phyloP scores from a whole-genome alignment of 2,113 vertebrate genomes.

The Megaleporinus macrocephalus region DNA sequence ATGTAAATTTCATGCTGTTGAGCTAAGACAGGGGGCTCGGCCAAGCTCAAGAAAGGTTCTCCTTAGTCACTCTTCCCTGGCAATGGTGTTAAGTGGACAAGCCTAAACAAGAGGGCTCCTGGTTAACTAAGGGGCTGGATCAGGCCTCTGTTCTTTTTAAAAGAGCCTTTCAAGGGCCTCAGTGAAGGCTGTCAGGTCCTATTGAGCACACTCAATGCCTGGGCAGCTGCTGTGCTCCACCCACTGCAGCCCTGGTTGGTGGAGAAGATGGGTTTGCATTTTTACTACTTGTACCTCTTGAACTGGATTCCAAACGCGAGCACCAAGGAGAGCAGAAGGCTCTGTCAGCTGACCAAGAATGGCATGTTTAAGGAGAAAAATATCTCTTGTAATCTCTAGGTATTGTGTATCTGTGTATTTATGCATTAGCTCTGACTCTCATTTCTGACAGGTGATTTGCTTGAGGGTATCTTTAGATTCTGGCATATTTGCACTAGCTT shows the following conservation, averaged over 20 bases:
- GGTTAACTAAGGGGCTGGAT: conserved; percentile 41
- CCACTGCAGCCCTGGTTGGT: conserved; percentile 57
- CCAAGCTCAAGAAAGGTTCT: not conserved
- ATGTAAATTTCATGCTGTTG: conserved; percentile 3
- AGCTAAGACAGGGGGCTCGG: not conserved
- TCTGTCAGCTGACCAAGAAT: conserved; percentile 52
- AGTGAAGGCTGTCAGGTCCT: conserved; percentile 54
- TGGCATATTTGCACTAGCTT: not conserved
- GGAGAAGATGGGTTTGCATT: conserved; percentile 56
- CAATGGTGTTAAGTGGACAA: conserved; percentile 25
- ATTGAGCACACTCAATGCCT: conserved; percentile 50
- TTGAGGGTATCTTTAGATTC: not conserved
- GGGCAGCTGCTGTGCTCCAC: conserved; percentile 19
- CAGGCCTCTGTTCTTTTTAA: conserved; percentile 35
- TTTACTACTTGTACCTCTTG: conserved; percentile 54
- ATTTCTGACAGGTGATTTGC: not conserved
- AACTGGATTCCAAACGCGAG: conserved; percentile 59
- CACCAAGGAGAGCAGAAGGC: conserved; percentile 54
- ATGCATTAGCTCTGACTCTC: not conserved
- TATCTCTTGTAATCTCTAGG: not conserved
- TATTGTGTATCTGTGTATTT: not conserved
- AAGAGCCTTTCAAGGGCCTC: conserved; percentile 39
- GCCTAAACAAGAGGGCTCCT: conserved; percentile 37
- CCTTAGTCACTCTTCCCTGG: conserved; percentile 6
- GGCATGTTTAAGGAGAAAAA: not conserved